These are phyloP conservation scores for Pseudopodoces humilis DNA, from an alignment of 2,113 vertebrate species.

Conservation along the genomic window DNA sequence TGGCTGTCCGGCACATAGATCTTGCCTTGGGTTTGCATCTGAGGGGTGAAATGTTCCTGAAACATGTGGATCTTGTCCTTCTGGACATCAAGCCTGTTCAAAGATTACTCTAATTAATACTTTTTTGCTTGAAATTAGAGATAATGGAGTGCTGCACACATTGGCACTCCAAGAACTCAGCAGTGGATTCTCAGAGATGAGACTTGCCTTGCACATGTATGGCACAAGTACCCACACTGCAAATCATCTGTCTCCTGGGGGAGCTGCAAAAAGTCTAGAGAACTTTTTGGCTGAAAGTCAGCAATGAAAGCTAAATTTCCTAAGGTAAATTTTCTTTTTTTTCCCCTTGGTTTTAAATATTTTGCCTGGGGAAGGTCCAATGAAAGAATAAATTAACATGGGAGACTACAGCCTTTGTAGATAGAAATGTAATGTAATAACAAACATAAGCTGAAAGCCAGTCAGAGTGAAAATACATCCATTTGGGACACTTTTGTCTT, in stretches of 20 bases:
- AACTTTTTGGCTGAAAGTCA: background rate
- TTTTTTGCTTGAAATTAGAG: background rate
- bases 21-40: background rate
- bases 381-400: background rate
- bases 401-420: background rate
- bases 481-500: background rate
- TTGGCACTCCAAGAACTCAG: background rate
- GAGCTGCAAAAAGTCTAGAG: background rate
- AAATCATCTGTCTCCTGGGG: background rate
- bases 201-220: rapidly evolving
- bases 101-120: background rate
- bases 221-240: background rate
- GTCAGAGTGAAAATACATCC: background rate
- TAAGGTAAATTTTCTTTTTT: background rate
- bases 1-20: background rate
- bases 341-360: background rate
- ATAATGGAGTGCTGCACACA: background rate
- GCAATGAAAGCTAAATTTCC: background rate
- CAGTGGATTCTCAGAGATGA: background rate
- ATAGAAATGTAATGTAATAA: background rate
- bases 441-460: background rate
- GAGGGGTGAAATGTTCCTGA: background rate
- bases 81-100: background rate
- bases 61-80: background rate
- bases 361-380: background rate